phyloP scores from a whole-genome alignment of 2,888 invertebrate species.

The Drosophila meridiana region DNA sequence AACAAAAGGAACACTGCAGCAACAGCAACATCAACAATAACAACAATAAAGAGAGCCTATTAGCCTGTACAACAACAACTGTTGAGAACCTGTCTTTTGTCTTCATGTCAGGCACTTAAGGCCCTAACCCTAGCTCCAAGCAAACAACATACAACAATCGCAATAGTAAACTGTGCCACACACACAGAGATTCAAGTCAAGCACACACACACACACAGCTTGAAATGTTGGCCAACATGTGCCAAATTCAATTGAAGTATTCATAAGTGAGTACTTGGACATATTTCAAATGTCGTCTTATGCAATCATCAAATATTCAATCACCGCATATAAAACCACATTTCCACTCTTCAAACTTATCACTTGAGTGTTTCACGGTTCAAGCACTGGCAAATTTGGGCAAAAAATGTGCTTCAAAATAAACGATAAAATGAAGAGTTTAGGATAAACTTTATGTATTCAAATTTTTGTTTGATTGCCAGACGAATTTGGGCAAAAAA shows the following conservation, averaged over 20 bases:
- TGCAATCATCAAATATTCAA: conserved; percentile 17
- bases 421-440: not conserved
- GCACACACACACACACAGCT: conserved; percentile 5
- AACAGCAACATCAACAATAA: conserved; percentile 9
- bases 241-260: conserved; percentile 47
- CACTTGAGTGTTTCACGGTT: not conserved
- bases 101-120: conserved; percentile 24
- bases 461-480: not conserved
- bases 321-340: not conserved
- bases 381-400: not conserved
- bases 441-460: not conserved
- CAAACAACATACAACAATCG: conserved; percentile 10
- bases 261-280: conserved; percentile 23
- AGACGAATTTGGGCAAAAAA: conserved; percentile 4
- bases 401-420: not conserved
- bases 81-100: conserved; percentile 42
- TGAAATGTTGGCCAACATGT: conserved; percentile 39
- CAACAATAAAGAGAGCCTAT: not conserved
- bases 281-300: conserved; percentile 6
- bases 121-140: conserved; percentile 4
- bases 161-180: conserved; percentile 34
- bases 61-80: conserved; percentile 17
- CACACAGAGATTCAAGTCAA: not conserved
- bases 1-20: conserved; percentile 35
- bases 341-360: not conserved